A percentile compares a stretch with the other conserved stretches of the same genome.
These are phyloP conservation scores for Drosophila subsilvestris DNA, from an alignment of 2,888 invertebrate species.

Conservation along the genomic window DNA sequence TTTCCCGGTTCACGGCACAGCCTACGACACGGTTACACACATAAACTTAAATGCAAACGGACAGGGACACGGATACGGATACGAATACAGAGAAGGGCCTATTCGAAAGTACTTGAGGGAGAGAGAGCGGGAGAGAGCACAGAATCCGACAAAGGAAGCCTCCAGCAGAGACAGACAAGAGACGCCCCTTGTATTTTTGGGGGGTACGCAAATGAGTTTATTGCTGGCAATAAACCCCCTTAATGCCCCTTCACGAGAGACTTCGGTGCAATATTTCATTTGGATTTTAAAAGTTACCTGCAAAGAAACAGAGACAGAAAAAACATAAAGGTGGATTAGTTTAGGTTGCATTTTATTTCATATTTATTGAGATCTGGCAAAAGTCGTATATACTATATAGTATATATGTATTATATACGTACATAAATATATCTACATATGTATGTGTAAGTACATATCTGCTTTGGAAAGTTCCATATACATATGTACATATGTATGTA, in stretches of 20 bases:
- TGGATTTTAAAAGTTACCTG: slow-evolving; percentile 43
- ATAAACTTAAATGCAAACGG: slow-evolving; percentile 29
- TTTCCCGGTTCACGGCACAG: slow-evolving; percentile 14
- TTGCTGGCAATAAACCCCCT: slow-evolving; percentile 39
- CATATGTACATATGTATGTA: no score
- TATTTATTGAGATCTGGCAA: background rate
- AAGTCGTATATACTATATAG: no score
- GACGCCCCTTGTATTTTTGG: background rate
- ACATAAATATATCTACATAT: no score
- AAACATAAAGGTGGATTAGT: slow-evolving; percentile 17
- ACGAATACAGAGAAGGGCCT: background rate
- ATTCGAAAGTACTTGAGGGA: background rate
- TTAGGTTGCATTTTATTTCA: slow-evolving; percentile 5
- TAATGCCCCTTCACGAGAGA: slow-evolving; percentile 44
- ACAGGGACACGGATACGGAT: slow-evolving; percentile 13
- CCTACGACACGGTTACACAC: slow-evolving; percentile 16
- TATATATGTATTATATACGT: no score
- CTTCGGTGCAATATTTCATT: slow-evolving; percentile 44
- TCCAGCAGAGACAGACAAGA: background rate
- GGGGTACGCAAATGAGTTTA: slow-evolving; percentile 42
- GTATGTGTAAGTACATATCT: no score
- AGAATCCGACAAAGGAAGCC: background rate
- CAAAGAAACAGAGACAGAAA: slow-evolving; percentile 28
- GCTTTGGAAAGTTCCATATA: no score
- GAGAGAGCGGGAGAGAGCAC: background rate